These are phyloP conservation scores for Tor tambroides DNA, from an alignment of 2,113 vertebrate genomes.

Conservation along the genomic window DNA sequence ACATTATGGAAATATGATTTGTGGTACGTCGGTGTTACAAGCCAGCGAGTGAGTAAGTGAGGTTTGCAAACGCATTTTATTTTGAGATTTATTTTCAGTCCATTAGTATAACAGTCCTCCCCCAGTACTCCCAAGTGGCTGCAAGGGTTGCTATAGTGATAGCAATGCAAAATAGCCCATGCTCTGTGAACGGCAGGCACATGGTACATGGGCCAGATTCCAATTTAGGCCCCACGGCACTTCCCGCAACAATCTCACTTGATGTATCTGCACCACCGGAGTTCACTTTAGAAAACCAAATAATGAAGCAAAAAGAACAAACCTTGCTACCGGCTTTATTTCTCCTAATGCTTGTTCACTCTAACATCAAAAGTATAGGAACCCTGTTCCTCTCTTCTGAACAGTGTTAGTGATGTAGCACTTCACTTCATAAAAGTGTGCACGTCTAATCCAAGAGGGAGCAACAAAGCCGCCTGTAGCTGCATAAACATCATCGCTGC, in stretches of 20 bases:
- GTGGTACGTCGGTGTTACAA: conserved; percentile 6
- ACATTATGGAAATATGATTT: conserved; percentile 25
- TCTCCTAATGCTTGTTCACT: conserved; percentile 17
- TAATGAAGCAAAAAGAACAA: conserved; percentile 21
- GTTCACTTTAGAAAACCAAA: conserved; percentile 29
- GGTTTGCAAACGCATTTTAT: conserved; percentile 49
- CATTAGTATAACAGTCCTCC: conserved; percentile 51
- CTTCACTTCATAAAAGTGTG: not conserved
- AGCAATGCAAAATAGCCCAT: conserved; percentile 46
- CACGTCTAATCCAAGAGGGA: conserved; percentile 9
- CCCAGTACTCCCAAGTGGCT: conserved; percentile 51
- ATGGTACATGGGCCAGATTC: conserved; percentile 12
- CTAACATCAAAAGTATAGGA: conserved; percentile 7
- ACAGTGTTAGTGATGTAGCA: not conserved
- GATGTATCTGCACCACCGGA: conserved; percentile 5
- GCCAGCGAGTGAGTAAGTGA: conserved; percentile 22
- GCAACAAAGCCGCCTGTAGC: not conserved
- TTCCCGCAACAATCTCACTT: conserved; percentile 32
- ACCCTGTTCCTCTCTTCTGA: not conserved
- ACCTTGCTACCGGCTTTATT: conserved; percentile 1
- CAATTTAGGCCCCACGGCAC: conserved; percentile 36
- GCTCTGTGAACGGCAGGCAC: conserved; percentile 13
- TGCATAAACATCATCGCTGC: not conserved
- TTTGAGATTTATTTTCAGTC: conserved; percentile 53
- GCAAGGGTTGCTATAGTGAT: conserved; percentile 54